Base-by-base conservation (phyloP, 92 coral and sea anemone genomes). In the Zoanthus gigantus region DNA sequence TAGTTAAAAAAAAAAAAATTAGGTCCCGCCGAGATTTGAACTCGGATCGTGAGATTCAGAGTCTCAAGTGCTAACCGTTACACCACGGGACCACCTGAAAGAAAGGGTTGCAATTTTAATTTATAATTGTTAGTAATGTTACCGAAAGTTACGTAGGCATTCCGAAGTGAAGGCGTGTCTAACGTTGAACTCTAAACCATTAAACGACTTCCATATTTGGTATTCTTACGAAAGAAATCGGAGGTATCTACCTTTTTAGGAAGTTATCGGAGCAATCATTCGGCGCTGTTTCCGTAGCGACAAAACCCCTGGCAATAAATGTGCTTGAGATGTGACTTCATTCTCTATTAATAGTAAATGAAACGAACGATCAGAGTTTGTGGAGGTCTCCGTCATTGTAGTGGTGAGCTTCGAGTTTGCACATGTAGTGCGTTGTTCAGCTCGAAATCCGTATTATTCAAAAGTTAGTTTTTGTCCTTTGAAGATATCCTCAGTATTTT, bases 11-110 rank as follows among this genome's bases (percentile, higher is more conserved):
- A 8, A 82, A 52, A 85, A 92, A 71, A 18, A 3, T 3, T 0
- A 95, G 98, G 99, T 95, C 94, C 95, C 88, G 93, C 98, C 99
- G 99, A 97, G 98, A 97, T 88, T 95, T 91, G 97, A 95, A 93
- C 98, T 96, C 99, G 98, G 98, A 94, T 96, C 94, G 93, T 96
- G 94, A 92, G 98, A 96, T 96, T 95, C 98, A 92, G 98, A 96
- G 98, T 96, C 99, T 90, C 93, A 95, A 92, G 99, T 95, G 98
- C 98, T 92, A 91, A 95, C 96, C 98, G 92, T 97, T 93, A 93
- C 98, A 97, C 97, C 97, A 97, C 94, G 86, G 94, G 94, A 93
- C 97, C 98, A 2, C 0, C 7, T 66, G 68, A 61, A 0, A 65
- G 17, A 2, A 2, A 0, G 0, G 0, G 44, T 0, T 16, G 60